Percentiles rank a stretch among this genome's conserved stretches.
phyloP scores from a whole-genome alignment of 2,113 vertebrate species.

The Petromus typicus region DNA sequence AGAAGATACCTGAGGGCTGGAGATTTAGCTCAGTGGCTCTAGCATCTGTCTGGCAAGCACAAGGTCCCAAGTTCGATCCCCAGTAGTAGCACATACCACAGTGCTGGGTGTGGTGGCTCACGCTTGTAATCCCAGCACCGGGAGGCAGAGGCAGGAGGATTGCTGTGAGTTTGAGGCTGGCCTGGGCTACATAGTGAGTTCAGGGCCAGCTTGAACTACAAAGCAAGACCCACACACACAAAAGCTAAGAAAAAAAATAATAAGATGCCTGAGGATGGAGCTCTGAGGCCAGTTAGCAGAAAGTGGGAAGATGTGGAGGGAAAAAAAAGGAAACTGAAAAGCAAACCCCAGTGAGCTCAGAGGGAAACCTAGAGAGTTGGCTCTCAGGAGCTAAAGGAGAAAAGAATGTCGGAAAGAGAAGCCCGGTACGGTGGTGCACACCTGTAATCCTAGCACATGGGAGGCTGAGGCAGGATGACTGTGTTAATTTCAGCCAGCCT shows the following conservation, averaged over 20 bases:
- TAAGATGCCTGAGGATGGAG: not conserved
- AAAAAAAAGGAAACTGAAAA: not conserved
- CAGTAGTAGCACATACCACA: too few species aligned
- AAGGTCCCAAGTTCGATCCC: too few species aligned
- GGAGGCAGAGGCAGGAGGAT: too few species aligned
- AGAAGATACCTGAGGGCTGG: not conserved
- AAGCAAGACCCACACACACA: too few species aligned
- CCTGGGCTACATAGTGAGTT: too few species aligned
- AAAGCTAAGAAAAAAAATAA: too few species aligned
- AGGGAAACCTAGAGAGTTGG: not conserved
- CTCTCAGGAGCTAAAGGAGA: not conserved
- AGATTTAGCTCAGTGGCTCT: too few species aligned
- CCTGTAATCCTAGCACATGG: not conserved
- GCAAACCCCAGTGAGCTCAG: not conserved
- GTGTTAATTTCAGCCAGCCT: not conserved
- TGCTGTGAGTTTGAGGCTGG: too few species aligned
- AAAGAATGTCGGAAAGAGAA: not conserved
- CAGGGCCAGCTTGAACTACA: too few species aligned
- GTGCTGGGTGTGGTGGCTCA: too few species aligned
- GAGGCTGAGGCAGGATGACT: not conserved
- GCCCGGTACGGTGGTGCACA: not conserved
- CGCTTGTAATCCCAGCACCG: too few species aligned
- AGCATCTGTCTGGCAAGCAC: too few species aligned
- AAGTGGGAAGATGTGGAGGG: not conserved
- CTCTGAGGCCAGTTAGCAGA: not conserved